Evolutionary conservation across 1,140 invertebrate species (phyloP).

Genomic region (Bilobella aurantiaca): DNA sequence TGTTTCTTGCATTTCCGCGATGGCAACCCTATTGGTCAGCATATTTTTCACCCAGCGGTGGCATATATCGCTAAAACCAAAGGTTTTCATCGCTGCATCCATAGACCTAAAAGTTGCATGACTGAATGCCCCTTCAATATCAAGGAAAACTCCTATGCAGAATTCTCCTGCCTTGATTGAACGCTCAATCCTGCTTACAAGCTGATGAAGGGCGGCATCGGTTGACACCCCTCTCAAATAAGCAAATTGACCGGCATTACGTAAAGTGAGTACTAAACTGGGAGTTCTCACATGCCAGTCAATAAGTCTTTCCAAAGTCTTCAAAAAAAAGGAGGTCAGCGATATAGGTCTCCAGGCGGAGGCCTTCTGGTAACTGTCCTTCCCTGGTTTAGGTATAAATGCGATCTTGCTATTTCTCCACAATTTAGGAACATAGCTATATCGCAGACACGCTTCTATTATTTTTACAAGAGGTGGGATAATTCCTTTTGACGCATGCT

Average conservation of each 20-base stretch:
- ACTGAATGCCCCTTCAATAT: conserved; percentile 26
- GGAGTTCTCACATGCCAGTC: conserved; percentile 17
- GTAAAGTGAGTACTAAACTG: not conserved
- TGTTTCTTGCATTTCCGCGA: no score
- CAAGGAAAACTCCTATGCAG: conserved; percentile 9
- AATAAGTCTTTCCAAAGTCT: conserved; percentile 18
- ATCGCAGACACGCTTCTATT: conserved; percentile 12
- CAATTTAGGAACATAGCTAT: conserved; percentile 14
- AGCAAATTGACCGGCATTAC: not conserved
- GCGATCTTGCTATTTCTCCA: conserved; percentile 14
- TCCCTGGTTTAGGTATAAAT: conserved; percentile 27
- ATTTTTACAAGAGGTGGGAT: not conserved
- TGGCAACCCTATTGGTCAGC: no score
- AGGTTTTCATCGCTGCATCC: not conserved
- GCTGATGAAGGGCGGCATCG: conserved; percentile 19
- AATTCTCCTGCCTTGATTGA: not conserved
- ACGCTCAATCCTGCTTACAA: conserved; percentile 14
- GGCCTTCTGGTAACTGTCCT: conserved; percentile 9
- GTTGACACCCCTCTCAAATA: conserved; percentile 10
- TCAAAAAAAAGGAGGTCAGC: conserved; percentile 23
- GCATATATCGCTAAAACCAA: not conserved
- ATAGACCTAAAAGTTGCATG: conserved; percentile 3
- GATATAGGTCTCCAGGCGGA: conserved; percentile 22
- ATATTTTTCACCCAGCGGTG: not conserved
- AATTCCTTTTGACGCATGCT: not conserved